Evolutionary conservation across 2,113 vertebrate species (phyloP), one percentile per base, ranked within the genome.

Genomic region (Stictonetta naevosa): DNA sequence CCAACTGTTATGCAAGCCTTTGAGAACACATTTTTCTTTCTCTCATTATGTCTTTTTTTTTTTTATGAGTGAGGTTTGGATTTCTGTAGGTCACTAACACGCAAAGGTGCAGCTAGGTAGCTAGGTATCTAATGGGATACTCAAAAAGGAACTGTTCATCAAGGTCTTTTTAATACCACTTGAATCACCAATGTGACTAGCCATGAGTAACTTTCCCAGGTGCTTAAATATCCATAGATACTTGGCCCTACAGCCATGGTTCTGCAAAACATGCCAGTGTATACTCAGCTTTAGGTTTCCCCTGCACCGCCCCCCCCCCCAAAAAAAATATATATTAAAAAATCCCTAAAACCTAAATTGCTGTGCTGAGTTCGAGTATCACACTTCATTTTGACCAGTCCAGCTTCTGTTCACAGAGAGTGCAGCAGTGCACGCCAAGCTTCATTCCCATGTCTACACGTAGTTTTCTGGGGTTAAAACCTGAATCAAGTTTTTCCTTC

Each of bases 391-490:
- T 76, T 26, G 36, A 66, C 31, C 28, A 7, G 22, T 62, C 59
- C 17, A 13, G 52, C 42, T n/a, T 62, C 55, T 82, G 53, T 46
- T 84, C 62, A 23, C 0, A 2, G n/a, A 55, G 25, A 66, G 11
- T 10, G 4, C 38, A 20, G 46, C 42, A 84, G 40, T 0, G 1
- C 6, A 8, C 44, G n/a, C 26, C 67, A 72, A 76, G 42, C 63
- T 68, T 89, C 34, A 16, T 82, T 79, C 33, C 42, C 26, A 20
- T 80, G 42, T 72, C 74, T 79, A 34, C 8, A 1, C 42, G 26
- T 64, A 8, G 64, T 95, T 89, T 92, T 86, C 42, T 53, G 79
- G 62, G 26, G 64, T 93, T 95, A 81, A 92, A 88, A 71, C 15
- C 17, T 33, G 46, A 88, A 71, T 67, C 8, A 46, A 38, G 46